Conservation (phyloP, 2,113 vertebrate genomes). For the Suncus etruscus region DNA sequence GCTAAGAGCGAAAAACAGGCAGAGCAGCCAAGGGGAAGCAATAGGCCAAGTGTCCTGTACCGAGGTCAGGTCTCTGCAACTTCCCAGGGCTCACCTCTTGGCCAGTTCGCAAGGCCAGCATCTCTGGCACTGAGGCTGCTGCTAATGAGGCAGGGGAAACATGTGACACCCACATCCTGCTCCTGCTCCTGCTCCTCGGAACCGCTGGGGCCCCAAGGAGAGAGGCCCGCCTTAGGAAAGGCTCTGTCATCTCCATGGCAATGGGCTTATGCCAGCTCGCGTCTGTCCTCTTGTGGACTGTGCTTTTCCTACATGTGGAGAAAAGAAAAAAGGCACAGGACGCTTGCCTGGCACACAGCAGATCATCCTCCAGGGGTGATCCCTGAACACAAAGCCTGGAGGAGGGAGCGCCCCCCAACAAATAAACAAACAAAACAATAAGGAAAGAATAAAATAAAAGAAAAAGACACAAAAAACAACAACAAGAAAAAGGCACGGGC, state of each 20-base stretch:
- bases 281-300: constrained; percentile 75
- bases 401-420: no score
- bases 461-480: no score
- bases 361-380: no score
- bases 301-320: constrained; percentile 53
- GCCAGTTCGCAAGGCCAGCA: background rate
- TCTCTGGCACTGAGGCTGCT: background rate
- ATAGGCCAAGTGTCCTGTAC: background rate
- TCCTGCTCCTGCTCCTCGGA: background rate
- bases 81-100: background rate
- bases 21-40: background rate
- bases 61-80: background rate
- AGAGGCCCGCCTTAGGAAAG: background rate
- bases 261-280: constrained; percentile 29
- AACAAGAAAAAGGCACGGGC: no score
- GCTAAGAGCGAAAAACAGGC: constrained; percentile 23
- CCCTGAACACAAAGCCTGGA: no score
- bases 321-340: background rate
- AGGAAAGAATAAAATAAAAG: no score
- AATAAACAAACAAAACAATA: no score
- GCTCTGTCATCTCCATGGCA: background rate
- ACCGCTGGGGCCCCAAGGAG: background rate
- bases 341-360: no score
- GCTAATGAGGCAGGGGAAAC: background rate
- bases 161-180: background rate